A percentile compares a stretch with the other conserved stretches of the same genome.
Conservation (phyloP, 2,888 invertebrate genomes). For the Eupithecia subumbrata region DNA sequence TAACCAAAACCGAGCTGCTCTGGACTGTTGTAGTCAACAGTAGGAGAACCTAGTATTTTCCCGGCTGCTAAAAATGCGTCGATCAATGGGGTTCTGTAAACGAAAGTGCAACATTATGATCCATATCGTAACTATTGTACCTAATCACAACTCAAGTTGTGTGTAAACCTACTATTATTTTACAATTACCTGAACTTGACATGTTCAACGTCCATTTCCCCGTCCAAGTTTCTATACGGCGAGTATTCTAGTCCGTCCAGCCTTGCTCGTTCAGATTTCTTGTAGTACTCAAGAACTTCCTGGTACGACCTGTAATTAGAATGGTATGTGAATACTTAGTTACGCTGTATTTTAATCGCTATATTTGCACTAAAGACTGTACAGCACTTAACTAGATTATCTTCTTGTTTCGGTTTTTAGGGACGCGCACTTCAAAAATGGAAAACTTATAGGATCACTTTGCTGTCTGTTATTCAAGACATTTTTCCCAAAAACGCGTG, state of each 20-base stretch:
- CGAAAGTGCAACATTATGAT: neutral
- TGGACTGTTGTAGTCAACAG: slow-evolving; percentile 87
- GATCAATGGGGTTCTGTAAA: slow-evolving; percentile 77
- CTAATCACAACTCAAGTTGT: neutral
- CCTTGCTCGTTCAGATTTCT: slow-evolving; percentile 81
- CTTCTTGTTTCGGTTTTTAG: neutral
- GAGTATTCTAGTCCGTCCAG: slow-evolving; percentile 69
- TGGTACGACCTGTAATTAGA: slow-evolving; percentile 81
- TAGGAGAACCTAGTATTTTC: slow-evolving; percentile 84
- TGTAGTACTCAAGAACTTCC: slow-evolving; percentile 83
- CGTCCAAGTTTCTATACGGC: slow-evolving; percentile 81
- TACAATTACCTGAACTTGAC: slow-evolving; percentile 67
- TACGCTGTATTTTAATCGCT: neutral
- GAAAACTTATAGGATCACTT: neutral
- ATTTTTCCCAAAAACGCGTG: neutral
- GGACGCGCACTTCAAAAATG: neutral
- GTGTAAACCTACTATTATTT: neutral
- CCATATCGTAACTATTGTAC: neutral
- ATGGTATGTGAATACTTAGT: neutral
- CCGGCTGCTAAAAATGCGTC: slow-evolving; percentile 87
- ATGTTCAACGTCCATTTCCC: slow-evolving; percentile 85
- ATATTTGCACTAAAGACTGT: neutral
- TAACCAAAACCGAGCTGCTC: slow-evolving; percentile 83
- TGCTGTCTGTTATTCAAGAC: neutral
- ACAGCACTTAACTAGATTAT: neutral